Conservation (phyloP, 2,888 invertebrate species). For the Latrodectus hesperus region DNA sequence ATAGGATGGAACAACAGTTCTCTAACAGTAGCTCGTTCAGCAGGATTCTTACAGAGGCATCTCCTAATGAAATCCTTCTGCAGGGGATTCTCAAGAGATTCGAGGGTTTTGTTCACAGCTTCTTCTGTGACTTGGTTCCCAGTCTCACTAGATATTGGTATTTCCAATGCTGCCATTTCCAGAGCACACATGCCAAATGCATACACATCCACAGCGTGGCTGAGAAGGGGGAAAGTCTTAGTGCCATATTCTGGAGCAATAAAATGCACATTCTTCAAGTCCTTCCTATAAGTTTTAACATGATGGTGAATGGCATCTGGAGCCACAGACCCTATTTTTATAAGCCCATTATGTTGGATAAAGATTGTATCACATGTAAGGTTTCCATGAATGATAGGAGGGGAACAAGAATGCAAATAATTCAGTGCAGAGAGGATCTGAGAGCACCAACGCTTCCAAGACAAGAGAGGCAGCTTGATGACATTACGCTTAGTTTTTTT, state of each 20-base stretch:
- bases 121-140: slow-evolving; percentile 92
- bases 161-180: slow-evolving; percentile 98
- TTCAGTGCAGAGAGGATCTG: slow-evolving; percentile 98
- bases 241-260: slow-evolving; percentile 98
- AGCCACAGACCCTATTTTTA: slow-evolving; percentile 99
- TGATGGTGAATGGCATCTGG: slow-evolving; percentile 99
- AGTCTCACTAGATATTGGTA: slow-evolving; percentile 87
- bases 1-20: slow-evolving; percentile 97
- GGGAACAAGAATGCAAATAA: slow-evolving; percentile 99
- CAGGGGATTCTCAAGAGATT: slow-evolving; percentile 91
- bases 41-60: slow-evolving; percentile 91
- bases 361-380: slow-evolving; percentile 99
- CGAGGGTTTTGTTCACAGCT: slow-evolving; percentile 92
- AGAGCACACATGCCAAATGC: slow-evolving; percentile 99
- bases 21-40: slow-evolving; percentile 90
- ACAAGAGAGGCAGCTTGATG: slow-evolving; percentile 87
- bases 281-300: slow-evolving; percentile 88
- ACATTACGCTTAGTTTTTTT: slow-evolving; percentile 97
- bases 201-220: slow-evolving; percentile 97
- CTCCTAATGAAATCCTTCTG: slow-evolving; percentile 95
- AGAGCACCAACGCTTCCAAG: slow-evolving; percentile 99
- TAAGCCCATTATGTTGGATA: slow-evolving; percentile 99
- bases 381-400: slow-evolving; percentile 98
- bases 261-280: slow-evolving; percentile 97
- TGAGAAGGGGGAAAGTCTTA: slow-evolving; percentile 78